These are phyloP conservation scores for Paratrypauchen microcephalus DNA, from an alignment of 2,797 vertebrate genomes.

Conservation along the genomic window DNA sequence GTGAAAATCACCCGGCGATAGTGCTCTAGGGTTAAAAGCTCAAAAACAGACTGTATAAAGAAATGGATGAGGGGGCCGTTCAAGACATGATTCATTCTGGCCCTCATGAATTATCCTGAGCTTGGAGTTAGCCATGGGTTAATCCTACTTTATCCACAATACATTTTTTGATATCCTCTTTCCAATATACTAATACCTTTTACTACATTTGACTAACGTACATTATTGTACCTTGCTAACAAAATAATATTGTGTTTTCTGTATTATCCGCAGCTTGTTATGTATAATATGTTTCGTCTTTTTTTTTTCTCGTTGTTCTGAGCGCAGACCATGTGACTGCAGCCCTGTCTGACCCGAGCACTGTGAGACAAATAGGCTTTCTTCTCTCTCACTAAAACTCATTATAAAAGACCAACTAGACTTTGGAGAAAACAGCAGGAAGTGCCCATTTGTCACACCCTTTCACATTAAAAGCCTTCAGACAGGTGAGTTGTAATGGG, in stretches of 20 bases:
- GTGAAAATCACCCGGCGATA: too few relatives aligned
- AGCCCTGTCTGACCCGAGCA: constrained; percentile 22
- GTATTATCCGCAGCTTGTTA: constrained; percentile 1
- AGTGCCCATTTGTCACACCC: constrained; percentile 28
- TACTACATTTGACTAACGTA: too few relatives aligned
- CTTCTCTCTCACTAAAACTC: constrained; percentile 25
- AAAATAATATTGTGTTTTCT: neutral
- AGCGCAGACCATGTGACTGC: constrained; percentile 23
- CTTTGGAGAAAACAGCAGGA: constrained; percentile 5
- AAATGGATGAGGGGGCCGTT: too few relatives aligned
- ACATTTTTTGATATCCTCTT: too few relatives aligned
- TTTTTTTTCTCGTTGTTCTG: constrained; percentile 24
- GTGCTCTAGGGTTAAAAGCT: too few relatives aligned
- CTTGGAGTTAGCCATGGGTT: too few relatives aligned
- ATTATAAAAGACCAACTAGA: constrained; percentile 36
- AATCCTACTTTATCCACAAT: too few relatives aligned
- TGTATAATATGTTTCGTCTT: neutral
- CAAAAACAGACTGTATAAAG: too few relatives aligned
- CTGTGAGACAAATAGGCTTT: constrained; percentile 35
- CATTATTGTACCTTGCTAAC: too few relatives aligned
- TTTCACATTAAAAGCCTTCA: constrained; percentile 11
- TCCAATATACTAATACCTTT: too few relatives aligned
- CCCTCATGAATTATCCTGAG: too few relatives aligned
- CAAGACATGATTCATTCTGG: too few relatives aligned
- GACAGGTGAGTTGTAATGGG: constrained; percentile 13